phyloP scores from a whole-genome alignment of 2,113 vertebrate species.

The Aplodontia rufa region DNA sequence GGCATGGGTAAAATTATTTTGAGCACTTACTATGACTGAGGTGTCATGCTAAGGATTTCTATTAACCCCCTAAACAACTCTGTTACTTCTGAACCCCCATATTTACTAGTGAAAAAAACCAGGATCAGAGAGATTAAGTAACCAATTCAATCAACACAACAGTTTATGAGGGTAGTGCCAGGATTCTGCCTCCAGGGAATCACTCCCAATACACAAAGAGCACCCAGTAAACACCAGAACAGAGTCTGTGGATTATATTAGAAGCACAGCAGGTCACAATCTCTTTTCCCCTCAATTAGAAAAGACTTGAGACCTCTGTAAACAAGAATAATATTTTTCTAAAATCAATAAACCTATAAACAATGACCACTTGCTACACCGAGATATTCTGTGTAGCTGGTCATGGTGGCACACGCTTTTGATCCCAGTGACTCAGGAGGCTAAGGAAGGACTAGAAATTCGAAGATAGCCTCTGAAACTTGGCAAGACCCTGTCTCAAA shows the following conservation, averaged over 20 bases:
- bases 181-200: neutral
- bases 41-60: neutral
- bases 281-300: neutral
- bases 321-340: neutral
- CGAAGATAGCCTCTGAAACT: too few species aligned
- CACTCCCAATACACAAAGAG: neutral
- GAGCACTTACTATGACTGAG: neutral
- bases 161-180: neutral
- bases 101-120: neutral
- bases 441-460: too few species aligned
- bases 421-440: too few species aligned
- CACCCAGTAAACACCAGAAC: neutral
- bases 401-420: too few species aligned
- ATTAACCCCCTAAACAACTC: neutral
- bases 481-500: too few species aligned
- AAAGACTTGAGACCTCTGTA: neutral
- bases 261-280: neutral
- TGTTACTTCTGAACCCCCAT: neutral
- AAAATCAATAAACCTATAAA: neutral
- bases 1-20: neutral
- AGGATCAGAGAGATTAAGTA: neutral
- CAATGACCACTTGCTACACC: neutral
- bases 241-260: neutral
- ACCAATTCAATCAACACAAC: neutral
- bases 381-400: neutral